These are phyloP conservation scores for Rosalia funebris DNA, from an alignment of 2,888 invertebrate species.

Conservation along the genomic window DNA sequence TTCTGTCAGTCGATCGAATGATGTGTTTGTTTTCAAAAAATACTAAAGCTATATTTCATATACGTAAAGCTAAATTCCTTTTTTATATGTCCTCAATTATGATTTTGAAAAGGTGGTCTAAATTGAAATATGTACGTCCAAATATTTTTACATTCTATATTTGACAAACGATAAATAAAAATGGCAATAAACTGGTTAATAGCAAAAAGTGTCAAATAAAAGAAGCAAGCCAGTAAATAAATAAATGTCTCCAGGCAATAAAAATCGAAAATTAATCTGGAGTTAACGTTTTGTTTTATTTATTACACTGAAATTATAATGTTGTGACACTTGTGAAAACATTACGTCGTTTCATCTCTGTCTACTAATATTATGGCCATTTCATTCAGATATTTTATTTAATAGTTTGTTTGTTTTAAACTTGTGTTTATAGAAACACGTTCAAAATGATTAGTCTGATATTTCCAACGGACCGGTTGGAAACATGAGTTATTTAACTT, in stretches of 20 bases:
- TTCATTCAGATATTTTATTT: constrained; percentile 24
- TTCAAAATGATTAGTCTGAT: constrained; percentile 1
- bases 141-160: too few relatives aligned
- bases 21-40: too few relatives aligned
- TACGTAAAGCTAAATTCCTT: too few relatives aligned
- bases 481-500: too few relatives aligned
- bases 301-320: constrained; percentile 23
- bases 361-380: constrained; percentile 21
- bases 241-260: neutral
- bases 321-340: constrained; percentile 34
- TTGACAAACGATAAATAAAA: neutral
- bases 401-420: constrained; percentile 30
- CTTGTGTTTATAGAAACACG: constrained; percentile 34
- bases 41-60: too few relatives aligned
- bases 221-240: too few relatives aligned
- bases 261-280: neutral
- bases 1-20: too few relatives aligned
- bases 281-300: constrained; percentile 9
- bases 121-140: too few relatives aligned
- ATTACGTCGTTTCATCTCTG: constrained; percentile 26
- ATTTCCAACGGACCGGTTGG: neutral
- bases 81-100: too few relatives aligned
- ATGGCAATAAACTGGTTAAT: neutral
- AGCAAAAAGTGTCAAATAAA: constrained; percentile 1
- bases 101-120: too few relatives aligned